Conservation (phyloP, 2,113 vertebrate species). For the Colius striatus region DNA sequence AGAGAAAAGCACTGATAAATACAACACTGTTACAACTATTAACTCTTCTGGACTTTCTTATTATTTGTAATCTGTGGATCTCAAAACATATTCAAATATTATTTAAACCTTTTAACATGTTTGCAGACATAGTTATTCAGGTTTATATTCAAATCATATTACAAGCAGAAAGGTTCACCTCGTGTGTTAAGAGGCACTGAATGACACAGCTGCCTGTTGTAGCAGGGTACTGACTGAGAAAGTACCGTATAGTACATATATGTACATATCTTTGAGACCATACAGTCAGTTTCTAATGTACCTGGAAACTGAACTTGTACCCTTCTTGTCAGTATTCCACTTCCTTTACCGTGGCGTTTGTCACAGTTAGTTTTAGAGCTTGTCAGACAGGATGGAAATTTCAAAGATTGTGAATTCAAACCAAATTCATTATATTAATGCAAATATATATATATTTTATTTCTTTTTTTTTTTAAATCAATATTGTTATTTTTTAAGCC, state of each 20-base stretch:
- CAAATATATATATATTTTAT: background rate
- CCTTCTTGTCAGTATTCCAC: background rate
- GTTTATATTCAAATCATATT: background rate
- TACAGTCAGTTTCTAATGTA: background rate
- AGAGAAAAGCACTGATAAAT: conserved; percentile 27
- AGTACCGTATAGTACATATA: background rate
- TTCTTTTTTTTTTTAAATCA: background rate
- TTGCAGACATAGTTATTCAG: background rate
- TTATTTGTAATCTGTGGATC: background rate
- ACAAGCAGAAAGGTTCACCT: background rate
- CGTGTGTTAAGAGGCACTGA: background rate
- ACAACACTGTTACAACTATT: background rate
- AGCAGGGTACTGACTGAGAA: background rate
- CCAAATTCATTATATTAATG: background rate
- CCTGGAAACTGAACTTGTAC: background rate
- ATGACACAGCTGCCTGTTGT: background rate
- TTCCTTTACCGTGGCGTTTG: background rate
- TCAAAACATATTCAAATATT: background rate
- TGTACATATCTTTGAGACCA: background rate
- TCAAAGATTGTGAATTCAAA: background rate
- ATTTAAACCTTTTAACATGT: background rate
- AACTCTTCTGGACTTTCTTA: background rate
- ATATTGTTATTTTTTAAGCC: background rate
- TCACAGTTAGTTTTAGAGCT: background rate
- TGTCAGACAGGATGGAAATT: background rate